Conservation (phyloP, 2,113 vertebrate genomes). For the Nematolebias whitei region DNA sequence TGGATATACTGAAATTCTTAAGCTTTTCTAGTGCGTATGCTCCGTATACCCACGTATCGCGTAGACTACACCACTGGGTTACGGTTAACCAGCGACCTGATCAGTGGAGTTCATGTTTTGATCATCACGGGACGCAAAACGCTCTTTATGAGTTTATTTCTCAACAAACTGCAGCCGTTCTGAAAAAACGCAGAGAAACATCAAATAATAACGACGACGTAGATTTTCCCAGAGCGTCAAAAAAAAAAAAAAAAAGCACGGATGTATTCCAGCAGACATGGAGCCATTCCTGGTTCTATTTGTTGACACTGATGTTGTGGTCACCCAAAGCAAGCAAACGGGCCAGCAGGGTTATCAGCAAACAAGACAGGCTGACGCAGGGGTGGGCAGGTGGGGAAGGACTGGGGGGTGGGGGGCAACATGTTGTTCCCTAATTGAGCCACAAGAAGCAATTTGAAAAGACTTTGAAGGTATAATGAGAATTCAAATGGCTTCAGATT, state of each 20-base stretch:
- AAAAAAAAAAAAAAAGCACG: slow-evolving; percentile 6
- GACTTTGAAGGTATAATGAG: slow-evolving; percentile 63
- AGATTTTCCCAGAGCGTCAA: neutral
- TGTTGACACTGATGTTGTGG: slow-evolving; percentile 68
- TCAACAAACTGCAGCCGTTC: neutral
- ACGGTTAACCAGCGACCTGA: neutral
- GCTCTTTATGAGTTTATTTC: slow-evolving; percentile 10
- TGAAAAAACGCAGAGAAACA: neutral
- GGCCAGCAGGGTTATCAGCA: slow-evolving; percentile 72
- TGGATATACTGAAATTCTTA: too few species aligned
- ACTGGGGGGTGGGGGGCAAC: neutral
- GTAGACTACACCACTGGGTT: too few species aligned
- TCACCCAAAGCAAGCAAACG: slow-evolving; percentile 60
- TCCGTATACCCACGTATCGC: too few species aligned
- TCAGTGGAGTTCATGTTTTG: slow-evolving; percentile 22
- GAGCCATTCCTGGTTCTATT: slow-evolving; percentile 61
- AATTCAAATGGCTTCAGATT: slow-evolving; percentile 62
- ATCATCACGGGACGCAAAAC: slow-evolving; percentile 29
- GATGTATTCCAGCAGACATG: slow-evolving; percentile 32
- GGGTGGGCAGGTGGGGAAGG: neutral
- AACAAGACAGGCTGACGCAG: slow-evolving; percentile 76
- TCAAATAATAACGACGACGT: neutral
- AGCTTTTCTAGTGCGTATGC: too few species aligned
- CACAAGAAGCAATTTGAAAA: slow-evolving; percentile 40
- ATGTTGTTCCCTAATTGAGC: slow-evolving; percentile 63